Conservation (phyloP, 2,797 vertebrate species). For the Lophius americanus region DNA sequence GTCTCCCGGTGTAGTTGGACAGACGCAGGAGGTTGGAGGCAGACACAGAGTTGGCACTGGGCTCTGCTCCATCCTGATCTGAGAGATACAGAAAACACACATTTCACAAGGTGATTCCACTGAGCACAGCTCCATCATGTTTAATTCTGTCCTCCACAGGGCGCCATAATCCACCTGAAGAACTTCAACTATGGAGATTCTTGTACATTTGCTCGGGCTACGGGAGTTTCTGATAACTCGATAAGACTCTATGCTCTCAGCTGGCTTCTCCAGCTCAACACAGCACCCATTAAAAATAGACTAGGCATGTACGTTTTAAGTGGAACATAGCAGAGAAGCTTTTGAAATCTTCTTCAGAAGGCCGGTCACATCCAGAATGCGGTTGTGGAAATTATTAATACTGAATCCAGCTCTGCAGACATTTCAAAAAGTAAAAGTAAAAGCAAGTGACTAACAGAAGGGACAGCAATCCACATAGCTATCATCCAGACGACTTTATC, state of each 20-base stretch:
- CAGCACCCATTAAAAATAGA: neutral
- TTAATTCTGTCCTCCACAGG: no score
- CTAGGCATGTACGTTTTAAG: neutral
- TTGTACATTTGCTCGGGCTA: neutral
- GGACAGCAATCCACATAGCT: no score
- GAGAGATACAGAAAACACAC: constrained; percentile 18
- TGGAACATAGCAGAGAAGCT: neutral
- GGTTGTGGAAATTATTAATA: neutral
- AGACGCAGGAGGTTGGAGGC: constrained; percentile 90
- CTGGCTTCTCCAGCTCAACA: neutral
- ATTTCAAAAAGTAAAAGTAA: no score
- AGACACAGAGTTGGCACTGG: constrained; percentile 88
- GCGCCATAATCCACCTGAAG: neutral
- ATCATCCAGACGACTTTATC: neutral
- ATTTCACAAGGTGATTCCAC: neutral
- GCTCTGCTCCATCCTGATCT: constrained; percentile 96
- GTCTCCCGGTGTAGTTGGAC: constrained; percentile 84
- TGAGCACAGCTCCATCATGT: neutral
- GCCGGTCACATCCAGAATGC: no score
- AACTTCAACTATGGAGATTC: neutral
- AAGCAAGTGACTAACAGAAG: no score
- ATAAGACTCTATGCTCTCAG: no score
- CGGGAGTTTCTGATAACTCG: no score
- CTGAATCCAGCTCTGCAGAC: neutral
- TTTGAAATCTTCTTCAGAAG: neutral